These are phyloP conservation scores for Callimorpha dominula DNA, from an alignment of 2,888 invertebrate genomes.

Conservation along the genomic window DNA sequence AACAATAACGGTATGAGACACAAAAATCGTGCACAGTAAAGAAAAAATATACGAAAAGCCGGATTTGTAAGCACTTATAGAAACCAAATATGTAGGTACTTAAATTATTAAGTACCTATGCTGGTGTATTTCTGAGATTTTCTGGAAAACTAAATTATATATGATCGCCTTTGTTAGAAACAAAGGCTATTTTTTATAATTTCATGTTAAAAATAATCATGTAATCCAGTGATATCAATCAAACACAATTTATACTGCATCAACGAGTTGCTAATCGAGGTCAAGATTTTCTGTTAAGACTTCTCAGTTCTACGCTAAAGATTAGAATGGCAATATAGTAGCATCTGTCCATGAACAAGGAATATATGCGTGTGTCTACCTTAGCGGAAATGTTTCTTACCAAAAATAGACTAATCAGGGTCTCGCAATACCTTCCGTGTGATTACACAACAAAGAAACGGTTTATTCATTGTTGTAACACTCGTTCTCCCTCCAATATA, in stretches of 20 bases:
- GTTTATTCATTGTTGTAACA: constrained; percentile 46
- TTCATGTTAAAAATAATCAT: constrained; percentile 14
- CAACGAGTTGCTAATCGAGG: constrained; percentile 60
- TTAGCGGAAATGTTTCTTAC: constrained; percentile 72
- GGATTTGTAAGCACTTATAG: constrained; percentile 18
- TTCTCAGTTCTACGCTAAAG: constrained; percentile 52
- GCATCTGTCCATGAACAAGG: constrained; percentile 35
- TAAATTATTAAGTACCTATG: not conserved
- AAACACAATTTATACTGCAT: constrained; percentile 55
- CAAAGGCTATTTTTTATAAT: constrained; percentile 13
- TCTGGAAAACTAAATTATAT: too few species aligned
- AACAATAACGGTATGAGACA: constrained; percentile 79
- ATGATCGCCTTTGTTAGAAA: not conserved
- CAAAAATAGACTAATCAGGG: constrained; percentile 83
- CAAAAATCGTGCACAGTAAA: constrained; percentile 78
- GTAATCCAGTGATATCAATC: constrained; percentile 52
- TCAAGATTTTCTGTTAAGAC: constrained; percentile 59
- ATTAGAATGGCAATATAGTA: constrained; percentile 51
- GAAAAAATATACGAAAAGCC: constrained; percentile 67
- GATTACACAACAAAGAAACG: constrained; percentile 69
- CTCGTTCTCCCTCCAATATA: constrained; percentile 53
- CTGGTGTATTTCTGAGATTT: too few species aligned
- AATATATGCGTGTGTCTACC: constrained; percentile 53
- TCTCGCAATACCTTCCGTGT: constrained; percentile 75
- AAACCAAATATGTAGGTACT: not conserved